Evolutionary conservation across 2,113 vertebrate genomes (phyloP), one percentile per base, ranked within the genome.

Genomic region (Otis tarda): DNA sequence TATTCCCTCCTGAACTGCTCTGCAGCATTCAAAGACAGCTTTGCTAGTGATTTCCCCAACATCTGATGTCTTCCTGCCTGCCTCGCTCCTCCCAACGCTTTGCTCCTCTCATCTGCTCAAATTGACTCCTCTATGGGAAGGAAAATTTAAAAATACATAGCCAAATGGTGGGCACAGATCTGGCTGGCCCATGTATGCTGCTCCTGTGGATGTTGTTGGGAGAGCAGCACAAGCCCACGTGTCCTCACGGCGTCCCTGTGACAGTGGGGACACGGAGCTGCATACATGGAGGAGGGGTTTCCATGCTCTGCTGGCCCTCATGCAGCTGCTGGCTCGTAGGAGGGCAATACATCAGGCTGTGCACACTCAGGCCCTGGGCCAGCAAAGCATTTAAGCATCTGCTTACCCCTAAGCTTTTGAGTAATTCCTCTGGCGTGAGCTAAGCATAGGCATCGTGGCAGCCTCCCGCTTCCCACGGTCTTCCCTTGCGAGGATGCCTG

Each of bases 201-300:
- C 25, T 70, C 9, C 39, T 4, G 0, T 0, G 15, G 68, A 21
- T 41, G 47, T 5, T 15, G 23, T 20, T 50, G 70, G 53, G 55
- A n/a, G 3, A 1, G 68, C 68, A 87, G 92, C 37, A 47, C 6
- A 10, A 91, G 37, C 20, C 20, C 24, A 2, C 0, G 0, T 67
- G 73, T 68, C 37, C 57, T 31, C 56, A 31, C 4, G 3, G 33
- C 4, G 4, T 61, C 27, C 56, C 59, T 12, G 52, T 69, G 73
- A 33, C 73, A 11, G 27, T 1, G 3, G 63, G 55, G 53, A 80
- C 49, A 27, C 0, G 2, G 59, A 80, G n/a, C 53, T 68, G 83
- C 59, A 35, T 0, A 0, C 28, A 21, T 0, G 0, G 37, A 67
- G 60, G 11, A 79, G 25, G 5, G 2, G 9, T 37, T 71, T 43